Conservation (phyloP, 2,797 vertebrate genomes). For the Chelonia mydas region DNA sequence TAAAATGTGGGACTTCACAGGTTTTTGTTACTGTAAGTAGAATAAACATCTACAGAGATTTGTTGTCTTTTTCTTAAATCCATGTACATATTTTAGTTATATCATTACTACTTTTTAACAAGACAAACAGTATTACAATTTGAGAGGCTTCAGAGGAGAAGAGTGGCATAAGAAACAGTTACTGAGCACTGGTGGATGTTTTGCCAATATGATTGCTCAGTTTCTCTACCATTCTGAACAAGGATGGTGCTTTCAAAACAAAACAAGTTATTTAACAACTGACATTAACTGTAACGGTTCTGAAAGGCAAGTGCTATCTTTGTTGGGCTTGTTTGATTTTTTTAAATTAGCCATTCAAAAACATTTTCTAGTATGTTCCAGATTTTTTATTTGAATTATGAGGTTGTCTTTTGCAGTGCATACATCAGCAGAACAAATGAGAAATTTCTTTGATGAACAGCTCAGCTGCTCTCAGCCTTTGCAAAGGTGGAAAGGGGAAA, state of each 20-base stretch:
- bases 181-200: background rate
- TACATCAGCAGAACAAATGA: background rate
- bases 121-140: background rate
- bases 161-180: background rate
- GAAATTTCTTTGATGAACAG: background rate
- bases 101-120: background rate
- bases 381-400: background rate
- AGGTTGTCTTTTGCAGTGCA: background rate
- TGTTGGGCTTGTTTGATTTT: background rate
- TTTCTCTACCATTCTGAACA: background rate
- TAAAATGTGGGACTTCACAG: conserved; percentile 76
- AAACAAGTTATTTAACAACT: fast-evolving
- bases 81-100: background rate
- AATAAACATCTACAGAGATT: conserved; percentile 82
- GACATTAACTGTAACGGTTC: background rate
- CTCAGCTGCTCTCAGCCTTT: background rate
- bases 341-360: background rate
- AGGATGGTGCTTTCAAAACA: background rate
- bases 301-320: background rate
- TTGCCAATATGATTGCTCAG: background rate
- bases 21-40: conserved; percentile 85
- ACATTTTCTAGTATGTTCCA: background rate
- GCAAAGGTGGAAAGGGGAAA: background rate
- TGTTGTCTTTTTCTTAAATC: conserved; percentile 40
- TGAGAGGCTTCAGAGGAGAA: background rate